Percentiles rank a stretch among this genome's conserved stretches.
Evolutionary conservation across 2,797 vertebrate species (phyloP).

Genomic region (Bovichtus diacanthus): DNA sequence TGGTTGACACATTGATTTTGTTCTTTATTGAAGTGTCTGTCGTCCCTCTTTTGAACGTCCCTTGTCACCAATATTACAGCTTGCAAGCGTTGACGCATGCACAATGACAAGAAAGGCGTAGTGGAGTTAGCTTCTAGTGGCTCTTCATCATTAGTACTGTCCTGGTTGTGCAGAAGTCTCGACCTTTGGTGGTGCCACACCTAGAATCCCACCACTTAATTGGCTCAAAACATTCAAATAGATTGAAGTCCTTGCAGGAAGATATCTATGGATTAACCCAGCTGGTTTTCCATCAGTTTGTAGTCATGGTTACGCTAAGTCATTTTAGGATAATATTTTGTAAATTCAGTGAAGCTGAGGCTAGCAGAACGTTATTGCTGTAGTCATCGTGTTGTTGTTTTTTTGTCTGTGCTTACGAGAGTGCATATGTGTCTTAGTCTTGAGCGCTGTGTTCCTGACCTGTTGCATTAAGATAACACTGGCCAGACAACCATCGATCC

Average conservation of each 20-base stretch:
- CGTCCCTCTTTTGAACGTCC: too few relatives aligned
- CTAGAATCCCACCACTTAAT: not conserved
- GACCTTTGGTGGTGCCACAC: too few relatives aligned
- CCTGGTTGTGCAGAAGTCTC: too few relatives aligned
- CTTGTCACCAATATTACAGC: too few relatives aligned
- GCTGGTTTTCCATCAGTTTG: not conserved
- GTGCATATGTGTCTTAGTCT: constrained; percentile 24
- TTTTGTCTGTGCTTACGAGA: constrained; percentile 17
- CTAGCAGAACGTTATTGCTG: not conserved
- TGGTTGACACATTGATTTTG: too few relatives aligned
- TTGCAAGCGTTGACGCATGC: too few relatives aligned
- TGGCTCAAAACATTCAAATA: not conserved
- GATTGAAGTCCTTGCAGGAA: not conserved
- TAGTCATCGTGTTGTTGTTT: not conserved
- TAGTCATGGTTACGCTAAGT: constrained; percentile 36
- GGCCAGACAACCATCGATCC: constrained; percentile 46
- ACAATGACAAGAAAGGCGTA: too few relatives aligned
- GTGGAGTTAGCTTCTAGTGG: too few relatives aligned
- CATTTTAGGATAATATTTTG: not conserved
- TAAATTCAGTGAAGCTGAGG: constrained; percentile 35
- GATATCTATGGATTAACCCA: not conserved
- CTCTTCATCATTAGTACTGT: too few relatives aligned
- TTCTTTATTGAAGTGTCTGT: too few relatives aligned
- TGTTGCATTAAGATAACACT: constrained; percentile 51
- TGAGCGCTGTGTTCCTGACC: constrained; percentile 44